Percentiles rank a stretch among this genome's conserved stretches.
Conservation (phyloP, 2,113 vertebrate genomes). For the Spea multiplicata region DNA sequence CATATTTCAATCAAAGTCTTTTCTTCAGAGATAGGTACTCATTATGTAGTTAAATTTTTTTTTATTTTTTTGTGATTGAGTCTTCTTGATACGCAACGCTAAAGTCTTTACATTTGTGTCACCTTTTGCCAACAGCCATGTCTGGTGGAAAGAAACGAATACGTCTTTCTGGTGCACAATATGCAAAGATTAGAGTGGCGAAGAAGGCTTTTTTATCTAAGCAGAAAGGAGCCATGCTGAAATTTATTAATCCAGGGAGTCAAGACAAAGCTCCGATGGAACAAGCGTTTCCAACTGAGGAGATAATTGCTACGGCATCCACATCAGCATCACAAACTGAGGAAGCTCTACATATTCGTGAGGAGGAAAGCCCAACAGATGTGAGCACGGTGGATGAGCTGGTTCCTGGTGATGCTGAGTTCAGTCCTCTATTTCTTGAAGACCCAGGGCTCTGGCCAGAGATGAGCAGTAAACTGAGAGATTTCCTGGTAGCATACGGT, state of each 20-base stretch:
- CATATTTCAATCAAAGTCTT: too few species aligned
- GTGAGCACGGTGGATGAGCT: not conserved
- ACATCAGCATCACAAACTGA: not conserved
- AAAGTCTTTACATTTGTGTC: not conserved
- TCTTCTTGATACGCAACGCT: not conserved
- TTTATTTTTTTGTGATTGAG: not conserved
- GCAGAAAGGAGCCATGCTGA: not conserved
- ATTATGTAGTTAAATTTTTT: too few species aligned
- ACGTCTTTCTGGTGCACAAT: constrained; percentile 1
- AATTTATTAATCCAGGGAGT: not conserved
- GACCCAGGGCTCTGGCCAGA: not conserved
- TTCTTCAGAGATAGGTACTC: too few species aligned
- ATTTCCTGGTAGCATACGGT: not conserved
- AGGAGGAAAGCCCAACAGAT: not conserved
- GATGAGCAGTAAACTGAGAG: not conserved
- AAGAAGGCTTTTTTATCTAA: not conserved
- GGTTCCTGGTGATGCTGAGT: not conserved
- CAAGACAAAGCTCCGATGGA: not conserved
- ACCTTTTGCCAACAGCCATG: not conserved
- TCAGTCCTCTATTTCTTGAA: not conserved
- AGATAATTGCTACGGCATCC: not conserved
- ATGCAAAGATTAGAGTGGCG: not conserved
- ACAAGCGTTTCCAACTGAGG: not conserved
- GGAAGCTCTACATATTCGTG: not conserved
- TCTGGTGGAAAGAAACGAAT: not conserved